Evolutionary conservation across 2,113 vertebrate species (phyloP), one percentile per base, ranked within the genome.

Genomic region (Hirundichthys speculiger): DNA sequence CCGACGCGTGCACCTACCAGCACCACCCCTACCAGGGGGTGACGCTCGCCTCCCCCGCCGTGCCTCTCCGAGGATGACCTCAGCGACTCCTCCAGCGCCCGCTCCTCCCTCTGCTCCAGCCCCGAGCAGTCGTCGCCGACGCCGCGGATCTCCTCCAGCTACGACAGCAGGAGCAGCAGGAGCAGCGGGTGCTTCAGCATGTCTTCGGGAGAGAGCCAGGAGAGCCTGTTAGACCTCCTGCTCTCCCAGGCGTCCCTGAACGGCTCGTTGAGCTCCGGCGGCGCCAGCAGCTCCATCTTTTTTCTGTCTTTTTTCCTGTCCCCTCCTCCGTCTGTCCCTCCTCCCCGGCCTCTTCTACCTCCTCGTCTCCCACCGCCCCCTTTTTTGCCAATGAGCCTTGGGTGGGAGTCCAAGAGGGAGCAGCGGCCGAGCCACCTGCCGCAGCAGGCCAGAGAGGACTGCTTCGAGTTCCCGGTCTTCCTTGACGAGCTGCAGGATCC

Each of bases 211-310:
- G 94, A 96, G 83, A 93, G 93, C 76, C 95, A 96, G 75, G 96
- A 97, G 80, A 95, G 93, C 66, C 93, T 99, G 72, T 90, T 98
- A 62, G 96, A 98, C 86, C 96, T 96, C 72, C 91, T 99, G 38
- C 86, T 98, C 54, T 96, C 96, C 45, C 96, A 97, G 84, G 91
- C 94, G 6, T 93, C 94, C 1, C 75, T 95, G 77, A 92, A 89
- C 56, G 86, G 93, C 27, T 93, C 93, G 1, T 70, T 95, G 39
- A 69, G 48, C 48, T 68, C 64, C 61, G 50, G 55, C 15, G n/a
- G 39, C n/a, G 58, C 40, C 59, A 80, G 34, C 53, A 77, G 47
- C 73, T 71, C 80, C 10, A 54, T 74, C 7, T 65, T 73, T 25
- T 78, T 69, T 71, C 80, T 12, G 57, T 74, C 7, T 65, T 73